Conservation (phyloP, 2,113 vertebrate genomes). For the Bungarus multicinctus region DNA sequence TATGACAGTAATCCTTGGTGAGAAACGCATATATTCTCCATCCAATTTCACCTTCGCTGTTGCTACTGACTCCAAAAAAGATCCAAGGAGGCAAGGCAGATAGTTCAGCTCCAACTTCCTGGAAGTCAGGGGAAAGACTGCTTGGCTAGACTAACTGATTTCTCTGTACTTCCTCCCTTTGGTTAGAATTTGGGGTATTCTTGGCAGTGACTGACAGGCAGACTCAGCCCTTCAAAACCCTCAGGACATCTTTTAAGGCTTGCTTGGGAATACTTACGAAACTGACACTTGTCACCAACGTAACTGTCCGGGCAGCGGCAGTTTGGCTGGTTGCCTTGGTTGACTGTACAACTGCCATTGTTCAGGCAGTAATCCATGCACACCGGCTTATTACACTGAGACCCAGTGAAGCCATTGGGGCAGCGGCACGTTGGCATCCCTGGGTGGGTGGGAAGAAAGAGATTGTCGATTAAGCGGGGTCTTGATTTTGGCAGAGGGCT, state of each 20-base stretch:
- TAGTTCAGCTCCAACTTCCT: background rate
- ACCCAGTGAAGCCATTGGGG: slow-evolving; percentile 89
- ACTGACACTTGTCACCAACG: slow-evolving; percentile 92
- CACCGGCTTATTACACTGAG: slow-evolving; percentile 82
- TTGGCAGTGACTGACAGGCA: background rate
- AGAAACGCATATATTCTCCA: background rate
- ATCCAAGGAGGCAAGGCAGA: background rate
- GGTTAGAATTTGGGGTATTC: background rate
- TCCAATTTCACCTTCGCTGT: background rate
- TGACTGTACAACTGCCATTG: slow-evolving; percentile 87
- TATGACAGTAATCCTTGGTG: background rate
- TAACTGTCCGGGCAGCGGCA: slow-evolving; percentile 80
- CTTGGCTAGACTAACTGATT: background rate
- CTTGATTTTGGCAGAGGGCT: background rate
- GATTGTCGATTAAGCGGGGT: background rate
- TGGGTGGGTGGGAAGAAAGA: slow-evolving; percentile 33
- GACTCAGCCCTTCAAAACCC: background rate
- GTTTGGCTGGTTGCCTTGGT: slow-evolving; percentile 90
- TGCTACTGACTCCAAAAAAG: background rate
- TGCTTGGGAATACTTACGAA: slow-evolving; percentile 77
- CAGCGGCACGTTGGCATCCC: slow-evolving; percentile 93
- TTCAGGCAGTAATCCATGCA: slow-evolving; percentile 87
- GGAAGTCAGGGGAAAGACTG: background rate
- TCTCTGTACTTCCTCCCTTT: background rate
- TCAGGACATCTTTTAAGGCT: background rate